phyloP scores from a whole-genome alignment of 2,888 invertebrate genomes.

The Drosophila subquinaria region DNA sequence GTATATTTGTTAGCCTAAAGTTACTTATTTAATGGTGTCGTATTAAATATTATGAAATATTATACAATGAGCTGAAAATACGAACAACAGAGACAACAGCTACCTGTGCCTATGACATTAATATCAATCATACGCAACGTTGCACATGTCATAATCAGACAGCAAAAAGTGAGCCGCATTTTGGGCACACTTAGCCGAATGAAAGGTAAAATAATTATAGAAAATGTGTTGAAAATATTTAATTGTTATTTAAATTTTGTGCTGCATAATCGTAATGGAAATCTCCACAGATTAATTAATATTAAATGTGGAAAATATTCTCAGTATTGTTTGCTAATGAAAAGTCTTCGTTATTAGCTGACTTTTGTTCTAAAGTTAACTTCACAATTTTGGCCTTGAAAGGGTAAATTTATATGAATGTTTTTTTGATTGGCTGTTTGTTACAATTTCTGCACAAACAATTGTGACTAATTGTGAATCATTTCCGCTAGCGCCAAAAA shows the following conservation, averaged over 20 bases:
- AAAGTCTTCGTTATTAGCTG: constrained; percentile 11
- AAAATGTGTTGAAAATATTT: constrained; percentile 35
- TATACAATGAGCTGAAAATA: constrained; percentile 56
- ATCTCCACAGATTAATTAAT: constrained; percentile 14
- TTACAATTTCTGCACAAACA: constrained; percentile 46
- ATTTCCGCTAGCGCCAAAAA: constrained; percentile 45
- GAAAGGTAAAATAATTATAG: constrained; percentile 11
- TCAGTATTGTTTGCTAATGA: constrained; percentile 51
- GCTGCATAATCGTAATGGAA: constrained; percentile 16
- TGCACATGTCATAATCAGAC: constrained; percentile 60
- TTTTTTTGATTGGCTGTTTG: constrained; percentile 16
- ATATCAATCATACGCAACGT: constrained; percentile 79
- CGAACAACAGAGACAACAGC: constrained; percentile 9
- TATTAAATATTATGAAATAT: constrained; percentile 70
- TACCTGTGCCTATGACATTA: constrained; percentile 58
- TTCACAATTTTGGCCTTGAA: constrained; percentile 45
- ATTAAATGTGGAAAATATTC: constrained; percentile 36
- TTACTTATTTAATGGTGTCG: constrained; percentile 64
- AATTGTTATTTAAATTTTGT: constrained; percentile 36
- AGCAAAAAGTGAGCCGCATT: constrained; percentile 7
- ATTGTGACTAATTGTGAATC: constrained; percentile 67
- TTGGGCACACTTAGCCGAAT: constrained; percentile 16
- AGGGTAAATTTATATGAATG: constrained; percentile 7
- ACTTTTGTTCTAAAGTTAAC: constrained; percentile 15
- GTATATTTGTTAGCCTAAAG: constrained; percentile 44